Conservation (phyloP, 2,113 vertebrate species). For the Xiphophorus maculatus region DNA sequence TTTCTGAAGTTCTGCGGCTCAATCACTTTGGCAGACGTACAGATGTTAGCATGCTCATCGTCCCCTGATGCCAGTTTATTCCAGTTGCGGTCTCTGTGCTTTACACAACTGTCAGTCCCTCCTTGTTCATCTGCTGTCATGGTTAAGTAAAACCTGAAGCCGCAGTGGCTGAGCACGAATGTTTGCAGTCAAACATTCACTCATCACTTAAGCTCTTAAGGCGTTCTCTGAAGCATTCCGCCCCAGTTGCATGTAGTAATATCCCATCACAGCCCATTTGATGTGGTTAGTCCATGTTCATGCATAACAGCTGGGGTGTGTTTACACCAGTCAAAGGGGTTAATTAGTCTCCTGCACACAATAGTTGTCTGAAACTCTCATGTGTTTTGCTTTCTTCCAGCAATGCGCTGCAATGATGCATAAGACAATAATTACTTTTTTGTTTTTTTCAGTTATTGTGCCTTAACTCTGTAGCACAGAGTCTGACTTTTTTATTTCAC, state of each 20-base stretch:
- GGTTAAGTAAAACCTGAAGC: conserved; percentile 37
- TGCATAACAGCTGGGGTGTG: conserved; percentile 35
- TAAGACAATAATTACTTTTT: conserved; percentile 45
- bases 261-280: conserved; percentile 22
- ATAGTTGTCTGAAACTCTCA: conserved; percentile 48
- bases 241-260: conserved; percentile 15
- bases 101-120: conserved; percentile 36
- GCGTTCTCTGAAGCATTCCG: conserved; percentile 50
- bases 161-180: conserved; percentile 2
- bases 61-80: conserved; percentile 11
- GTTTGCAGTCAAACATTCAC: conserved; percentile 28
- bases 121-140: conserved; percentile 13
- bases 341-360: conserved; percentile 50
- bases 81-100: conserved; percentile 20
- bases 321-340: conserved; percentile 49
- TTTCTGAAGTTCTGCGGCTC: conserved; percentile 17
- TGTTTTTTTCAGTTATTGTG: conserved; percentile 9
- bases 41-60: conserved; percentile 5
- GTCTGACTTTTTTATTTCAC: conserved; percentile 1
- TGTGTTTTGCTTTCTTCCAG: conserved; percentile 49
- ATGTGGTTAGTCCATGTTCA: conserved; percentile 64
- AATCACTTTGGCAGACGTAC: conserved; percentile 14
- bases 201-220: conserved; percentile 42
- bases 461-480: conserved; percentile 24
- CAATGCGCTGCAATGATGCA: conserved; percentile 21